Evolutionary conservation across 2,888 invertebrate species (phyloP).

Genomic region (Sarcophaga carnaria): DNA sequence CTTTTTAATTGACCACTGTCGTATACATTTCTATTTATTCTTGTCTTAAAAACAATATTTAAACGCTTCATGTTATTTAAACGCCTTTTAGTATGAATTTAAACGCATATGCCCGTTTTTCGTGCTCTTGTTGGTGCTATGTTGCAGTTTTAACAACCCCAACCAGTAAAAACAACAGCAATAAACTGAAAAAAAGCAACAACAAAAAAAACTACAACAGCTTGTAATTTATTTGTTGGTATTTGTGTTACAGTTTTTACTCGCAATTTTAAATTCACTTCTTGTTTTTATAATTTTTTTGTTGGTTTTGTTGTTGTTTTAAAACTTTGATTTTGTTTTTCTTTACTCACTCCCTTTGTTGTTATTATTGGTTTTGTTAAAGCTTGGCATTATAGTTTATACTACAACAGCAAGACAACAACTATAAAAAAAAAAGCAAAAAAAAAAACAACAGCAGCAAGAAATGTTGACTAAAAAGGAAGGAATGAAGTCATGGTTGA

Average conservation of each 20-base stretch:
- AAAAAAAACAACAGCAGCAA: conserved; percentile 66
- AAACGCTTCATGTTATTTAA: background rate
- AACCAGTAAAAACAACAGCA: background rate
- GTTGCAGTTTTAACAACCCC: background rate
- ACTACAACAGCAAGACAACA: conserved; percentile 2
- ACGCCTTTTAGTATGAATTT: too few species aligned
- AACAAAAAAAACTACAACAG: background rate
- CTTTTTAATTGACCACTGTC: conserved; percentile 33
- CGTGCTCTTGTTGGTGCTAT: background rate
- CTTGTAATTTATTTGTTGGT: conserved; percentile 55
- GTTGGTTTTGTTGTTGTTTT: conserved; percentile 14
- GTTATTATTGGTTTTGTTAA: conserved; percentile 21
- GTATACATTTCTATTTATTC: background rate
- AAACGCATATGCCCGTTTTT: background rate
- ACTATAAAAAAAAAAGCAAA: conserved; percentile 5
- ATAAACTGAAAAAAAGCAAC: background rate
- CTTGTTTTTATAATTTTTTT: conserved; percentile 56
- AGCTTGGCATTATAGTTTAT: conserved; percentile 40
- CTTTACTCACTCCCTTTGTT: conserved; percentile 17
- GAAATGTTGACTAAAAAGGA: conserved; percentile 58
- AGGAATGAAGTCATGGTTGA: conserved; percentile 70
- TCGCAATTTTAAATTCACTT: conserved; percentile 48
- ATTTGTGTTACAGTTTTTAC: conserved; percentile 59
- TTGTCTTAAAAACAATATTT: background rate
- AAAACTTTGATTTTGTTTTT: conserved; percentile 46